Base-by-base conservation (phyloP, 2,888 invertebrate species). In the Embidobia sp. region DNA sequence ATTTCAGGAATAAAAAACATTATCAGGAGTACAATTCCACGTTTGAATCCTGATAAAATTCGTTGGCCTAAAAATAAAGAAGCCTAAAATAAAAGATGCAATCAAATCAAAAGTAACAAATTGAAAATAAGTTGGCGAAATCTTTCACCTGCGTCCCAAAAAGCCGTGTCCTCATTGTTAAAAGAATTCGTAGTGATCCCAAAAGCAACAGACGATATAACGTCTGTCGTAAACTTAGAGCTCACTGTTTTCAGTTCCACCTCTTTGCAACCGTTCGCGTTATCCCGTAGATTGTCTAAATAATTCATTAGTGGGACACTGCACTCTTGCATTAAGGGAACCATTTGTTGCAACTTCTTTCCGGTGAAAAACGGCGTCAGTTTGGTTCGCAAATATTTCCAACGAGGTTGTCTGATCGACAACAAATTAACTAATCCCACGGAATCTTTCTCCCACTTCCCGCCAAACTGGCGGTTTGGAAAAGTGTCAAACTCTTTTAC, bases 401-500 rank as follows among this genome's bases (percentile, higher is more conserved):
- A 93, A 19, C 89, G 86, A 0, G 90, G 90, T 15, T 90, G 90
- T 69, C 89, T 88, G 63, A 90, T 85, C 1, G 88, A 83, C 61
- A 91, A 81, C 61, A 91, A 80, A 66, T 88, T 86, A 10, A 88
- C 81, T 3, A 87, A 75, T 4, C 86, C 85, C 6, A 90, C 64
- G 0, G 88, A 83, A 78, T 91, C 90, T 16, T 85, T 85, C 51
- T 85, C 80, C 6, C 84, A 79, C 6, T 87, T 84, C 1, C 87
- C 87, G 13, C 87, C 86, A 46, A 90, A 86, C 1, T 85, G 86
- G 46, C 91, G 87, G 81, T 91, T 89, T 3, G 85, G 82, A 81
- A 91, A 91, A 27, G 85, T 64, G 4, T 89, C 85, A 67, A 91
- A 91, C 79, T 91, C 91, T 73, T 90, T 91, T 0, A 91, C 87